These are phyloP conservation scores for Crossoptilon crossoptilon DNA, from an alignment of 2,797 vertebrate genomes.

Conservation along the genomic window DNA sequence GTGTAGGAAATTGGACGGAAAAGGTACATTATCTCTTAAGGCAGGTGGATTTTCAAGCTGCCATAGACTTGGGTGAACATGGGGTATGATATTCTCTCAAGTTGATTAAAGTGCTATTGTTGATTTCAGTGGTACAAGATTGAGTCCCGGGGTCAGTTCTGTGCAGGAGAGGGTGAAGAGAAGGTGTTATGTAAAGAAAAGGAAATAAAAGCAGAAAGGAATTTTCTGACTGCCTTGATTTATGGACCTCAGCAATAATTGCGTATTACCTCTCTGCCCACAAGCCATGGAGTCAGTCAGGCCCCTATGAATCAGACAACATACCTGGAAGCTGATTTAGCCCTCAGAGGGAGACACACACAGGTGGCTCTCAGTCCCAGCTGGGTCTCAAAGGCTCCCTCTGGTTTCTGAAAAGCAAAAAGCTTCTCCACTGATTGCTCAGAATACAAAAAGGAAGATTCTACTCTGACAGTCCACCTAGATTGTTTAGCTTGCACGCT, in stretches of 20 bases:
- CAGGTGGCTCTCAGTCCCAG: accelerated
- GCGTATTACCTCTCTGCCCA: not conserved
- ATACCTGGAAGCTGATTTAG: accelerated
- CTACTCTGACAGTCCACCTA: not conserved
- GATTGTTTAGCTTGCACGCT: not conserved
- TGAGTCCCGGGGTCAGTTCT: not conserved
- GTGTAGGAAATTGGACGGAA: conserved; percentile 2
- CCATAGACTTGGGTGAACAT: not conserved
- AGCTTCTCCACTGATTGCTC: not conserved
- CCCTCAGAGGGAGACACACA: not conserved
- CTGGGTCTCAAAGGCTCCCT: not conserved
- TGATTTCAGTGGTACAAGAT: not conserved
- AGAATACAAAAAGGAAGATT: not conserved
- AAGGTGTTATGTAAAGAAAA: not conserved
- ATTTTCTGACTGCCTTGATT: not conserved
- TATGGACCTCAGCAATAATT: not conserved
- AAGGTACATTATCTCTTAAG: not conserved
- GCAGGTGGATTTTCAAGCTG: conserved; percentile 13
- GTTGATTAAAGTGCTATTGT: not conserved
- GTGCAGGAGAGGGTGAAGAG: not conserved
- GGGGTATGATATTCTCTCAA: not conserved
- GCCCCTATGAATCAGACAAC: not conserved
- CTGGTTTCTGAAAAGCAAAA: not conserved
- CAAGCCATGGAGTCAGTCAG: not conserved
- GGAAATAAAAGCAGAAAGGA: not conserved